phyloP scores from a whole-genome alignment of 2,888 invertebrate species.

The Craniophora ligustri region DNA sequence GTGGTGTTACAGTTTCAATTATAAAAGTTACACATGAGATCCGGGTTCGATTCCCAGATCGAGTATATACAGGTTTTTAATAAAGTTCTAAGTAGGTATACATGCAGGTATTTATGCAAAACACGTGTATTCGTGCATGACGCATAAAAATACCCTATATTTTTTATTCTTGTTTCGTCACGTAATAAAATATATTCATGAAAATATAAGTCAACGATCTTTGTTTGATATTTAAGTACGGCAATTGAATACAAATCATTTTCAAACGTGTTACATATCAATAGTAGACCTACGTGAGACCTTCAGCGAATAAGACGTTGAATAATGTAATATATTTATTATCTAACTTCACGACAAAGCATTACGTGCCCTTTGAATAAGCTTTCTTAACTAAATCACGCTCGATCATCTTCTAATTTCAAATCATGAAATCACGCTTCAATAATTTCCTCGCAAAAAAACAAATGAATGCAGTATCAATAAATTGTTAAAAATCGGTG shows the following conservation, averaged over 20 bases:
- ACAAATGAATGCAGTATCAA: no score
- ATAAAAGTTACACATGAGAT: no score
- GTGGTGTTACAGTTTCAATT: no score
- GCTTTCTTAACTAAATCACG: constrained; percentile 14
- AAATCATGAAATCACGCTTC: no score
- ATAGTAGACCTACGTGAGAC: constrained; percentile 48
- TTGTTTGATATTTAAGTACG: constrained; percentile 38
- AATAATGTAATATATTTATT: constrained; percentile 59
- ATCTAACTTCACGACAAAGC: constrained; percentile 57
- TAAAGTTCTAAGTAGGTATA: no score
- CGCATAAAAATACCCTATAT: constrained; percentile 16
- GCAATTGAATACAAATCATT: constrained; percentile 47
- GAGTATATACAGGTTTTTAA: no score
- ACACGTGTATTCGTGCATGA: constrained; percentile 8
- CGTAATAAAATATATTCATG: constrained; percentile 29
- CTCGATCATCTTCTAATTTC: no score
- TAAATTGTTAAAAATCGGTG: no score
- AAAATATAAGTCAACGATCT: constrained; percentile 42
- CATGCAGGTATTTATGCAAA: no score
- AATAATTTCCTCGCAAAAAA: no score
- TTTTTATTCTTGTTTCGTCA: constrained; percentile 27
- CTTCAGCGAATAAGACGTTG: constrained; percentile 59
- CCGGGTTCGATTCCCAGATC: no score
- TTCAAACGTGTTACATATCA: constrained; percentile 35
- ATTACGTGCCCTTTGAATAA: constrained; percentile 31